phyloP scores from a whole-genome alignment of 2,888 invertebrate genomes.

The Sympetrum striolatum region DNA sequence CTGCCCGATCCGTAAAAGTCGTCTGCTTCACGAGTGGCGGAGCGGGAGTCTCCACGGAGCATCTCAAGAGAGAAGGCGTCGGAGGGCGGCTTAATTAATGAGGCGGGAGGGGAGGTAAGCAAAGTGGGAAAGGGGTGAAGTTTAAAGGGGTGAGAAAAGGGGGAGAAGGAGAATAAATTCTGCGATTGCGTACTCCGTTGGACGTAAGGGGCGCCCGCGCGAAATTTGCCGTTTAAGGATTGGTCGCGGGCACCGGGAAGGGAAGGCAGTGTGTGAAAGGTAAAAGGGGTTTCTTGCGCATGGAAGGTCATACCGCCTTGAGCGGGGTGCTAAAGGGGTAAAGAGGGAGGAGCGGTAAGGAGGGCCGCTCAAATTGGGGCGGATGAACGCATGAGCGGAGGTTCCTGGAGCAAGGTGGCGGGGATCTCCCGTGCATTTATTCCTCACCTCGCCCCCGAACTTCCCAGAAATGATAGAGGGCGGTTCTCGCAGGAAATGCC shows the following conservation, averaged over 20 bases:
- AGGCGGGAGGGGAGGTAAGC: background rate
- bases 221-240: constrained; percentile 36
- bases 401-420: background rate
- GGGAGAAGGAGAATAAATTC: constrained; percentile 9
- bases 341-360: background rate
- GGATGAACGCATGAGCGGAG: constrained; percentile 1
- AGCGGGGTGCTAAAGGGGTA: constrained; percentile 3
- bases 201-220: constrained; percentile 37
- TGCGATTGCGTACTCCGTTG: constrained; percentile 42
- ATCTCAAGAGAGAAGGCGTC: background rate
- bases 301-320: constrained; percentile 41
- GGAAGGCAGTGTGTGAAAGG: constrained; percentile 4
- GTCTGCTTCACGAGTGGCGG: background rate
- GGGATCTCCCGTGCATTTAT: background rate
- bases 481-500: too few species aligned
- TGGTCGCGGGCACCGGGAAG: constrained; percentile 15
- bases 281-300: constrained; percentile 42
- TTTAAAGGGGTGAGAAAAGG: constrained; percentile 10
- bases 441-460: background rate
- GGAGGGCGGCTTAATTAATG: constrained; percentile 27
- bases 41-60: background rate
- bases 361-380: background rate
- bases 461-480: background rate
- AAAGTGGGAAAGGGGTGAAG: background rate
- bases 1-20: background rate